Evolutionary conservation across 2,888 invertebrate species (phyloP).

Genomic region (Drosophila siamana): DNA sequence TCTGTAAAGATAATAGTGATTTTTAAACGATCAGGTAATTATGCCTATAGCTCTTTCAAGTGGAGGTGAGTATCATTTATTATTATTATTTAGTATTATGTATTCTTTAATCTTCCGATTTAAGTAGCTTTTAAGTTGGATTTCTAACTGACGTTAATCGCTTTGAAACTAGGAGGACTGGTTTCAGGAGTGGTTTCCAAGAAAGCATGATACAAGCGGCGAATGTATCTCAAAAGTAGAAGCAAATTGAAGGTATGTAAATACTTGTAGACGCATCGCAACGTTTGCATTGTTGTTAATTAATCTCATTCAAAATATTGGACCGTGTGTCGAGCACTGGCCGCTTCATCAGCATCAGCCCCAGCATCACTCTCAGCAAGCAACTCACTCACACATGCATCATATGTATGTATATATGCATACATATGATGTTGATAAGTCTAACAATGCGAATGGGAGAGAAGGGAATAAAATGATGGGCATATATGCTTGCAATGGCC

Average conservation of each 20-base stretch:
- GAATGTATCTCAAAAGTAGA: neutral
- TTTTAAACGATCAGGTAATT: no score
- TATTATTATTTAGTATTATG: no score
- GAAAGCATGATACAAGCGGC: neutral
- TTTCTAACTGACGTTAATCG: neutral
- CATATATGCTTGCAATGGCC: conserved; percentile 56
- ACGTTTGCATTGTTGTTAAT: conserved; percentile 62
- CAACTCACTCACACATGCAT: conserved; percentile 16
- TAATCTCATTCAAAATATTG: conserved; percentile 66
- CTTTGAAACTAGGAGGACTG: conserved; percentile 7
- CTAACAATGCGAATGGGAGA: conserved; percentile 58
- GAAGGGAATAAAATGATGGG: conserved; percentile 49
- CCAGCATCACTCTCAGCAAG: neutral
- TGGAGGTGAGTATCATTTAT: no score
- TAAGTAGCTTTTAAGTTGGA: neutral
- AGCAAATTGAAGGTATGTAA: conserved; percentile 19
- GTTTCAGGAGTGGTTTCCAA: conserved; percentile 1
- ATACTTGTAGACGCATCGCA: conserved; percentile 31
- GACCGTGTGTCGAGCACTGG: conserved; percentile 50
- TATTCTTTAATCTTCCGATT: no score
- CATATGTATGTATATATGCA: neutral
- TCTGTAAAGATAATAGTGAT: no score
- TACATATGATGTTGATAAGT: conserved; percentile 61
- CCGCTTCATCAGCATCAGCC: conserved; percentile 47
- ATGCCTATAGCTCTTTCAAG: no score